These are phyloP conservation scores for Datnioides undecimradiatus DNA, from an alignment of 2,113 vertebrate species.

Conservation along the genomic window DNA sequence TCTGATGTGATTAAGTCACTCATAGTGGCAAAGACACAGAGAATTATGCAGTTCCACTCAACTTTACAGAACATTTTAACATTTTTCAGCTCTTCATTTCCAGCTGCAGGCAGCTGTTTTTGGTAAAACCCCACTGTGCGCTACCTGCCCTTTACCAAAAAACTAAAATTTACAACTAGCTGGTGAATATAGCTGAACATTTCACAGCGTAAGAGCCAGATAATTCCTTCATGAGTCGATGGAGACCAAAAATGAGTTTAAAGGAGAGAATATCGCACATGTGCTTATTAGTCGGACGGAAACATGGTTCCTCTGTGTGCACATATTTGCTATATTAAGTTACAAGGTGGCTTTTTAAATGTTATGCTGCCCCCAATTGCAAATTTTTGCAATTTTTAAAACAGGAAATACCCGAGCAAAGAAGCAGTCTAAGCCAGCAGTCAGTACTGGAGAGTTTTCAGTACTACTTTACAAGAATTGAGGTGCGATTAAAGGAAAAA, in stretches of 20 bases:
- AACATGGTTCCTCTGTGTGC: not conserved
- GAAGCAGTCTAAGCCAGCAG: not conserved
- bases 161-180: not conserved
- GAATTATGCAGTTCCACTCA: not conserved
- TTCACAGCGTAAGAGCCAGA: not conserved
- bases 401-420: not conserved
- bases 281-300: not conserved
- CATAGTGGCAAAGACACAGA: not conserved
- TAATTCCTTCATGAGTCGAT: not conserved
- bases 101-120: slow-evolving; percentile 48
- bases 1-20: not conserved
- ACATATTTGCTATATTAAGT: not conserved
- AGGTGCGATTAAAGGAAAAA: not conserved
- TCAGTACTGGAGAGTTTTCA: not conserved
- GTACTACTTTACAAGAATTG: not conserved
- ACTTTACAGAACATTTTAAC: not conserved
- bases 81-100: not conserved
- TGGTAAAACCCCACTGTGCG: not conserved
- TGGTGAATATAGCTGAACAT: not conserved
- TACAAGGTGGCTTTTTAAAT: not conserved
- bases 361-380: not conserved
- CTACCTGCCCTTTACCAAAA: no score
- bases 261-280: not conserved
- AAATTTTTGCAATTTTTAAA: not conserved
- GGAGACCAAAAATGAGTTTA: slow-evolving; percentile 37